phyloP scores from a whole-genome alignment of 1,140 invertebrate species.

The Drosophila oshimai region DNA sequence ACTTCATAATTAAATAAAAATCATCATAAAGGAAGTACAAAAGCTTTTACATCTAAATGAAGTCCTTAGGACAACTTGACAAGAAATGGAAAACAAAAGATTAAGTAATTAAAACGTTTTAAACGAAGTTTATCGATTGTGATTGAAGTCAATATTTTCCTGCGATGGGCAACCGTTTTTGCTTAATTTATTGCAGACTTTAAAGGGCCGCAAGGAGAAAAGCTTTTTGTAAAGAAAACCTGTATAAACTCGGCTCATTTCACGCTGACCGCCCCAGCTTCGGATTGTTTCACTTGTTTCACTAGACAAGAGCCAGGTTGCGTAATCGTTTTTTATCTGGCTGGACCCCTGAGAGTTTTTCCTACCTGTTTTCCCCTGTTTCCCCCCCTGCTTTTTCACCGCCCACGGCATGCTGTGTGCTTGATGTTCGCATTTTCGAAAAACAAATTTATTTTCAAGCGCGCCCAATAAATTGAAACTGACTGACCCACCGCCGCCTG shows the following conservation, averaged over 20 bases:
- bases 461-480: slow-evolving; percentile 51
- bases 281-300: slow-evolving; percentile 18
- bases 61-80: neutral
- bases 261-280: slow-evolving; percentile 18
- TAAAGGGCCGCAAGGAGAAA: neutral
- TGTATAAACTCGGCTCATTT: slow-evolving; percentile 3
- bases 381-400: neutral
- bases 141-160: neutral
- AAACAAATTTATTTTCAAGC: slow-evolving; percentile 64
- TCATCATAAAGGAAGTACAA: neutral
- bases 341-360: slow-evolving; percentile 2
- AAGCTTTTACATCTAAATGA: neutral
- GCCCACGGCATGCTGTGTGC: slow-evolving; percentile 30
- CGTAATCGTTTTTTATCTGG: slow-evolving; percentile 34
- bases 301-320: slow-evolving; percentile 21
- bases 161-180: neutral
- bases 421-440: slow-evolving; percentile 53
- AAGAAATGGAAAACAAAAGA: slow-evolving; percentile 7
- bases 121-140: slow-evolving; percentile 1
- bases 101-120: slow-evolving; percentile 6
- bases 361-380: neutral
- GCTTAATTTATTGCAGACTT: neutral
- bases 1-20: neutral
- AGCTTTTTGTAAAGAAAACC: neutral
- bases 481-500: slow-evolving; percentile 12